Evolutionary conservation across 1,140 invertebrate species (phyloP).

Genomic region (Oedothorax gibbosus): DNA sequence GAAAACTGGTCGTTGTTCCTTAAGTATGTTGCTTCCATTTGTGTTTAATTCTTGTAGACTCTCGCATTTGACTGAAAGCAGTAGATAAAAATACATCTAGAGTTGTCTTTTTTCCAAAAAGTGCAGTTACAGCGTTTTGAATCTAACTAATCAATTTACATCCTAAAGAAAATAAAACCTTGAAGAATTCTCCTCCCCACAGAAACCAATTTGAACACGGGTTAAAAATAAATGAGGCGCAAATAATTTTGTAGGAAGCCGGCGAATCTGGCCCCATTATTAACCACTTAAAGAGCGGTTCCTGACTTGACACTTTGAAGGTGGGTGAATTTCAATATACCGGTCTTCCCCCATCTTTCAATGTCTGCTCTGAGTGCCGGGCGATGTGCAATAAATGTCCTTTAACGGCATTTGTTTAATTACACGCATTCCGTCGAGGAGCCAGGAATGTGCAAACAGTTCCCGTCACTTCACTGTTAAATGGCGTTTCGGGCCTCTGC

Average conservation of each 20-base stretch:
- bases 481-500: slow-evolving; percentile 24
- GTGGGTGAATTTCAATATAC: slow-evolving; percentile 55
- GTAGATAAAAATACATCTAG: no score
- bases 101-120: no score
- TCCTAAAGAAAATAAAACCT: slow-evolving; percentile 7
- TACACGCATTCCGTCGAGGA: slow-evolving; percentile 40
- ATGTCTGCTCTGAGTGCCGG: slow-evolving; percentile 14
- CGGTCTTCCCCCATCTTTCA: slow-evolving; percentile 20
- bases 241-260: slow-evolving; percentile 30
- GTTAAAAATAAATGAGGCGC: slow-evolving; percentile 46
- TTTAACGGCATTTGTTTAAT: slow-evolving; percentile 59
- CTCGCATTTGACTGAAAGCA: no score
- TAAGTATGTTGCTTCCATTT: no score
- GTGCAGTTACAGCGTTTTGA: no score
- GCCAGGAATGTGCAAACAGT: slow-evolving; percentile 46
- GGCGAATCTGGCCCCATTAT: slow-evolving; percentile 47
- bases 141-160: no score
- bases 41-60: no score
- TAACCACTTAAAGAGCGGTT: slow-evolving; percentile 53
- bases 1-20: no score
- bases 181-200: slow-evolving; percentile 6
- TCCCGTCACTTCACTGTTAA: slow-evolving; percentile 55
- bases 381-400: slow-evolving; percentile 53
- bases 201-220: slow-evolving; percentile 43
- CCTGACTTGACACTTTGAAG: slow-evolving; percentile 51